These are phyloP conservation scores for Cephalotes varians DNA, from an alignment of 2,888 invertebrate species.

Conservation along the genomic window DNA sequence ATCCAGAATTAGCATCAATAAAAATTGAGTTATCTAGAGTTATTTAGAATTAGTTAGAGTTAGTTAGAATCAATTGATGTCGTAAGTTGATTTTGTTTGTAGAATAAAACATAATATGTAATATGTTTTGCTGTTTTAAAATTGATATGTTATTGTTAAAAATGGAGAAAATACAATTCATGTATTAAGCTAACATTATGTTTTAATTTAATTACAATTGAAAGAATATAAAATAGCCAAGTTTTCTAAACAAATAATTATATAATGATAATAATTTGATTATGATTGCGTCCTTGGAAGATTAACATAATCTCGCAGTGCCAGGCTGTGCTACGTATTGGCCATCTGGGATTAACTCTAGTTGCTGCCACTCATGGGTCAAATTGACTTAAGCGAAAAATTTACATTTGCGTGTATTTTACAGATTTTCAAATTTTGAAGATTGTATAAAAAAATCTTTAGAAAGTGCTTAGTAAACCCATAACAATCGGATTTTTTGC, in stretches of 20 bases:
- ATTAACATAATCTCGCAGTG: conserved; percentile 55
- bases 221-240: neutral
- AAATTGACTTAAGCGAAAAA: no score
- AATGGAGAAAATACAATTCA: neutral
- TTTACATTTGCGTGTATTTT: no score
- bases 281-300: neutral
- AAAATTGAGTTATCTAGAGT: neutral
- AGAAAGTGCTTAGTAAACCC: no score
- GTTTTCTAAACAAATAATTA: neutral
- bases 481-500: no score
- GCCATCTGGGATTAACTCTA: conserved; percentile 44
- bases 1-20: neutral
- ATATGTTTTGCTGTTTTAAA: neutral
- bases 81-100: neutral
- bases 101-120: neutral
- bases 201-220: neutral
- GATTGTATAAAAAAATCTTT: no score
- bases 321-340: conserved; percentile 51
- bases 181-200: neutral
- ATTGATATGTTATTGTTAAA: neutral
- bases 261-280: neutral
- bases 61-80: neutral
- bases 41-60: neutral
- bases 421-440: no score
- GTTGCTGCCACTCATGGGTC: no score